Conservation (phyloP, 2,113 vertebrate species). For the Cyanocitta stelleri region DNA sequence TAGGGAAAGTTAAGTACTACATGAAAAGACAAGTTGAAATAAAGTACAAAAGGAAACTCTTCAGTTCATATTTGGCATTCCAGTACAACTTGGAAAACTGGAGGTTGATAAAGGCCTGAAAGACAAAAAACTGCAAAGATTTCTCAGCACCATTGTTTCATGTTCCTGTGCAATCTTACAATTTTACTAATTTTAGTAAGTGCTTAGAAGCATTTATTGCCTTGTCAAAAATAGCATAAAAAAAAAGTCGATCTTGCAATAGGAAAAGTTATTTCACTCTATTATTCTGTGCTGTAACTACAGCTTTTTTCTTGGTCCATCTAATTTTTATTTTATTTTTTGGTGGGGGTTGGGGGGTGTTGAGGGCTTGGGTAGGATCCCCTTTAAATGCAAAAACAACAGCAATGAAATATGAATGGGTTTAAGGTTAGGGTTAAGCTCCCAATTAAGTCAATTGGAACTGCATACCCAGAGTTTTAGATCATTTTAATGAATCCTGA, state of each 20-base stretch:
- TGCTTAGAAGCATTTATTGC: neutral
- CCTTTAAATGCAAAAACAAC: neutral
- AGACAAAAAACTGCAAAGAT: neutral
- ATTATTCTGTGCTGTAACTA: neutral
- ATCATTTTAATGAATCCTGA: neutral
- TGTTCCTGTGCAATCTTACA: neutral
- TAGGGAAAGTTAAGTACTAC: neutral
- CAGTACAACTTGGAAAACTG: neutral
- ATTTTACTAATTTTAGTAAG: neutral
- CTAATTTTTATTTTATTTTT: neutral
- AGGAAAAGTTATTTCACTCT: neutral
- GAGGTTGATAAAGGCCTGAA: neutral
- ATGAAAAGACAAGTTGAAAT: neutral
- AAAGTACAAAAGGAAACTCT: neutral
- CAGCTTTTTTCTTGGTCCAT: neutral
- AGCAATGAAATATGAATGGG: neutral
- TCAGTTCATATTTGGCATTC: neutral
- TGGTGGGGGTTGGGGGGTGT: fast-evolving
- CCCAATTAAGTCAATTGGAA: neutral
- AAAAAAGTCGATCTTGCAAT: neutral
- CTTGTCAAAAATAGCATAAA: neutral
- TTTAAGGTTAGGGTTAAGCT: neutral
- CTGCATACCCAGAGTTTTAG: neutral
- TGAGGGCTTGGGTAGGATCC: fast-evolving
- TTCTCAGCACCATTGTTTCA: neutral